These are phyloP conservation scores for Melangyna quadrimaculata DNA, from an alignment of 2,888 invertebrate species.

Conservation along the genomic window DNA sequence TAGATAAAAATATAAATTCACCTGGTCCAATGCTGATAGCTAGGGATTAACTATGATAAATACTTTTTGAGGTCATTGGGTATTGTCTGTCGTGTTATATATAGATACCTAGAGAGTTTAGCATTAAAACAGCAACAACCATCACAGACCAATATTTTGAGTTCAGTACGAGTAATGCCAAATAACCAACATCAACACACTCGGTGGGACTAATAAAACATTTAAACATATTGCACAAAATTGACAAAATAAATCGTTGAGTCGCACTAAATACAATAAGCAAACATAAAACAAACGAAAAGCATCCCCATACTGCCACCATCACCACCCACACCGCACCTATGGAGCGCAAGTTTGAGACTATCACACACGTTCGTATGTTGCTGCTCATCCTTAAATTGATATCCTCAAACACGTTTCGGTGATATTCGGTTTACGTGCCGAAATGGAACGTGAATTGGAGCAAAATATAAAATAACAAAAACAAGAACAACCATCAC, in stretches of 20 bases:
- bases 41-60: conserved; percentile 55
- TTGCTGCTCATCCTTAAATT: conserved; percentile 71
- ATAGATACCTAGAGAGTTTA: not conserved
- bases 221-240: conserved; percentile 69
- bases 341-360: conserved; percentile 37
- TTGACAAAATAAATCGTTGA: conserved; percentile 70
- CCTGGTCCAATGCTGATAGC: conserved; percentile 60
- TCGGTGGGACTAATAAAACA: conserved; percentile 65
- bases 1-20: conserved; percentile 35
- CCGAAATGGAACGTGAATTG: conserved; percentile 64
- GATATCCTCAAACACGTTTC: conserved; percentile 70
- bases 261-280: conserved; percentile 71
- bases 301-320: not conserved
- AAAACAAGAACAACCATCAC: no score
- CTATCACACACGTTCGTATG: conserved; percentile 60
- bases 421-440: conserved; percentile 72
- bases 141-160: not conserved
- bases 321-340: not conserved
- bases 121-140: not conserved
- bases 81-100: not conserved
- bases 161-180: conserved; percentile 11
- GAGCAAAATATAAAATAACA: not conserved
- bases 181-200: conserved; percentile 46
- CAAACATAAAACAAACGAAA: conserved; percentile 67
- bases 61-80: conserved; percentile 47